A percentile compares a stretch with the other conserved stretches of the same genome.
These are phyloP conservation scores for Xyrauchen texanus DNA, from an alignment of 2,113 vertebrate species.

Conservation along the genomic window DNA sequence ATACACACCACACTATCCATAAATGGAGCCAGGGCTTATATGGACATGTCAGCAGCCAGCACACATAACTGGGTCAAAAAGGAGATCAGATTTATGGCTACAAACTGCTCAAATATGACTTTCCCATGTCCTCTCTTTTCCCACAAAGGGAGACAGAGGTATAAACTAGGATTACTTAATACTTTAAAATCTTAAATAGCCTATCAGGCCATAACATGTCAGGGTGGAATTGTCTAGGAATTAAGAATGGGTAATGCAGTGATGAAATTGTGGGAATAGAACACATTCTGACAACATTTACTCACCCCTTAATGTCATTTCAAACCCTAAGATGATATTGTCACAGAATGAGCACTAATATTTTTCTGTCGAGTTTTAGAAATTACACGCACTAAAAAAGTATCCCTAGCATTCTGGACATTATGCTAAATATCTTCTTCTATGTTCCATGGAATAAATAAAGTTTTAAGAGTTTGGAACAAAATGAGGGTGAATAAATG, in stretches of 20 bases:
- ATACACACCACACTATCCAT: constrained; percentile 20
- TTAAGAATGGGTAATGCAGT: neutral
- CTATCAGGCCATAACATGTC: neutral
- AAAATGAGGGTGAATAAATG: neutral
- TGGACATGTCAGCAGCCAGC: constrained; percentile 30
- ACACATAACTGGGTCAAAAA: neutral
- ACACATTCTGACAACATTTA: neutral
- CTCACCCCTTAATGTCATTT: neutral
- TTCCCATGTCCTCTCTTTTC: neutral
- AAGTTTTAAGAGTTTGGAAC: neutral
- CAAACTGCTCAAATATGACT: neutral
- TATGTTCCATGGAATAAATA: too few species aligned
- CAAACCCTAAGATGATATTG: too few species aligned
- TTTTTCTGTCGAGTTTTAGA: too few species aligned
- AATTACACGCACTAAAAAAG: neutral
- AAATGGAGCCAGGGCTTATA: constrained; percentile 45
- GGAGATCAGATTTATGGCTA: neutral
- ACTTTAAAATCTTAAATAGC: neutral
- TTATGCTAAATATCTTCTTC: too few species aligned
- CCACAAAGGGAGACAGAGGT: neutral
- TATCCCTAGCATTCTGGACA: neutral
- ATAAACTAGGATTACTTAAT: neutral
- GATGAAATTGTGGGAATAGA: too few species aligned
- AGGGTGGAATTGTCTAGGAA: neutral
- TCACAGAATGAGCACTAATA: too few species aligned